Base-by-base conservation (phyloP, 1,140 invertebrate genomes). In the Cyclargus thomasi region DNA sequence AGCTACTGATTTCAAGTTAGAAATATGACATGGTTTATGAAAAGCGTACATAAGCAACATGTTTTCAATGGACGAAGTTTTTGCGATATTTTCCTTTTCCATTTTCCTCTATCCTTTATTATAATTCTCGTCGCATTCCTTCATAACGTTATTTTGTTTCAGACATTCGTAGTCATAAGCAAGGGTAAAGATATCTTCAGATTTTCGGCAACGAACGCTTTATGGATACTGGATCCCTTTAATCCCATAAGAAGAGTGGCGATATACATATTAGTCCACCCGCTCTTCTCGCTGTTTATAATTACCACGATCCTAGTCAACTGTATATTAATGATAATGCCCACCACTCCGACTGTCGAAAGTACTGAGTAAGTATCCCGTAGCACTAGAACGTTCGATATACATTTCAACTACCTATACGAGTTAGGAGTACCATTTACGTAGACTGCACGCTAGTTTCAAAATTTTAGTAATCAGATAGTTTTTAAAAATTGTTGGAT, bases 141-240 rank as follows among this genome's bases (percentile, higher is more conserved):
- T 21, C 35, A 39, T 23, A 3, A 23, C 10, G n/a, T 20, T 29
- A 17, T 20, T 66, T 63, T 83, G 83, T 93, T 94, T 67, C 94
- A 99, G 98, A 99, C 97, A 88, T 99, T 99, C 93, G 95, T 98
- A 93, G 98, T 99, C 81, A 94, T 99, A 91, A 99, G 97, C 93
- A 98, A 96, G 94, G 97, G 98, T 92, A 98, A 97, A 94, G 97
- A 98, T 92, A 98, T 99, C 93, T 99, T 97, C 94, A 95, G 98
- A 92, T 99, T 99, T 94, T 98, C 96, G 92, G 97, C 98, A 84
- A 97, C 97, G 76, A 95, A 99, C 91, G 97, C 97, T 88, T 92
- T 99, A 90, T 99, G 95, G 94, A 93, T 98, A 86, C 93, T 99
- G 82, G 96, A 97, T 92, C 98, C 98, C 74, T 99, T 99, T 93